Base-by-base conservation (phyloP, 2,888 invertebrate genomes). In the Neuroscelio doddi region DNA sequence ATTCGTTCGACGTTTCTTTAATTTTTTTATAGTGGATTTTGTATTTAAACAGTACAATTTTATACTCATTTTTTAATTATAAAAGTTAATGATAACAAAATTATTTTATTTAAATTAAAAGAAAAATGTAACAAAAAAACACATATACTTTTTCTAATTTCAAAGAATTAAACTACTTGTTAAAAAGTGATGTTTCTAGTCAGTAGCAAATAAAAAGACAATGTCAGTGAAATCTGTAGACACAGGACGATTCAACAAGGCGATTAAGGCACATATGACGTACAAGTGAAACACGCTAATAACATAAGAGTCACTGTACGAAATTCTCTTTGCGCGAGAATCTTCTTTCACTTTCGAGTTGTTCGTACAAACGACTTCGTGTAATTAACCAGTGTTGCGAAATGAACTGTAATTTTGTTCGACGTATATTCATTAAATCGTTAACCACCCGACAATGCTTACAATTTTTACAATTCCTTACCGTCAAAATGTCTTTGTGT, bases 401-500 rank as follows among this genome's bases (percentile, higher is more conserved):
- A 58, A 64, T 59, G 56, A 56, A 59, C 51, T 51, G 59, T 59
- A 53, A 58, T 41, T 29, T 21, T 41, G 46, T 51, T 34, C 55
- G 32, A 51, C 55, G 64, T 55, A 59, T 64, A 64, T 64, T 64
- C 64, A 64, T 64, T 64, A 64, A 59, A 59, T 64, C 55, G 59
- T 64, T 64, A 59, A 64, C 59, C 59, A 47, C 59, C 55, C 64
- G 46, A 47, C 64, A 59, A 39, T 32, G 55, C 55, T 58, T 64
- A 53, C 49, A 46, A 42, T 64, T 64, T 64, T 59, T 56, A 59
- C 50, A 42, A 64, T 64, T 59, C 59, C 56, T 64, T 59, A 59
- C 59, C 41, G 32, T 56, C 55, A 14, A 51, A 64, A 59, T 47
- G 47, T 36, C 55, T 16, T 29, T 27, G 21, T 62, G 51, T 38